These are phyloP conservation scores for Leucophenga montana DNA, from an alignment of 2,888 invertebrate species.

Conservation along the genomic window DNA sequence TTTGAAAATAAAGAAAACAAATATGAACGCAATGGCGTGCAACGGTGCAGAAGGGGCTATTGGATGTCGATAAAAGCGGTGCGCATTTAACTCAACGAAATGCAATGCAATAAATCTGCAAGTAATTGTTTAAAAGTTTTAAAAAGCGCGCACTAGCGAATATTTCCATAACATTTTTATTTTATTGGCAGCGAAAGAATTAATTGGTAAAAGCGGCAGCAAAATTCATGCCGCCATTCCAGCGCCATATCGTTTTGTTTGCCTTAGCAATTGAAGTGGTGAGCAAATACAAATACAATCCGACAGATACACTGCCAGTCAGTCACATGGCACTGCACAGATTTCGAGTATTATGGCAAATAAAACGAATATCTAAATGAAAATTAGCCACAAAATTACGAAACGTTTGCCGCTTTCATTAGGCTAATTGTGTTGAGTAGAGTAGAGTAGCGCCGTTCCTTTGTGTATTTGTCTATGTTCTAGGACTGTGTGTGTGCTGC, in stretches of 20 bases:
- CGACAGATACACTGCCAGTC: slow-evolving; percentile 5
- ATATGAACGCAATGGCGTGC: too few relatives aligned
- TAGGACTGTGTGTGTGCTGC: slow-evolving; percentile 27
- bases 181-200: slow-evolving; percentile 39
- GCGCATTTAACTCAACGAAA: slow-evolving; percentile 29
- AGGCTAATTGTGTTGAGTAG: slow-evolving; percentile 62
- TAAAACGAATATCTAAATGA: slow-evolving; percentile 39
- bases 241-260: neutral
- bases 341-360: slow-evolving; percentile 25
- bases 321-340: slow-evolving; percentile 5
- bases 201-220: slow-evolving; percentile 57
- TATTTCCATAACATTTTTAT: too few relatives aligned
- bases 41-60: neutral
- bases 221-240: slow-evolving; percentile 34
- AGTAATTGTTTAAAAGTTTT: slow-evolving; percentile 52
- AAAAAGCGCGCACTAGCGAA: too few relatives aligned
- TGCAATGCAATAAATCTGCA: slow-evolving; percentile 54
- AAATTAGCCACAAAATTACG: slow-evolving; percentile 59
- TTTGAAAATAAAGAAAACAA: neutral
- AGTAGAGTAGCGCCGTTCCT: too few relatives aligned
- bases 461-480: slow-evolving; percentile 29
- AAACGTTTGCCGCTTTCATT: slow-evolving; percentile 60
- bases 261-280: neutral
- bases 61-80: slow-evolving; percentile 7
- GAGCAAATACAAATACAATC: slow-evolving; percentile 30